phyloP scores from a whole-genome alignment of 2,113 vertebrate species.

The Acinonyx jubatus region DNA sequence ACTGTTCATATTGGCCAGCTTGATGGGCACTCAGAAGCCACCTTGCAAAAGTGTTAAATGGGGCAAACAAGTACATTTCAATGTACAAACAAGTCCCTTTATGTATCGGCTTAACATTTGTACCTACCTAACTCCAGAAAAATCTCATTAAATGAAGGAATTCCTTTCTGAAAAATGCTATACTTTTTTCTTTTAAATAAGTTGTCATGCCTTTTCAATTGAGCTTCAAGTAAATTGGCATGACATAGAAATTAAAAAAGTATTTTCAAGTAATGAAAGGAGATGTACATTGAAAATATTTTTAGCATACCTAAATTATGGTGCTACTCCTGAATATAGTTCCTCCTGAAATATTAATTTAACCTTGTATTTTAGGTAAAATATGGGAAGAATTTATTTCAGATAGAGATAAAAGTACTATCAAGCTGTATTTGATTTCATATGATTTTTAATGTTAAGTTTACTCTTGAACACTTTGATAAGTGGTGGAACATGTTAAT shows the following conservation, averaged over 20 bases:
- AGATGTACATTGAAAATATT: not conserved
- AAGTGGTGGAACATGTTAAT: not conserved
- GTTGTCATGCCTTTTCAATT: not conserved
- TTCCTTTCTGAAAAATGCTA: constrained; percentile 24
- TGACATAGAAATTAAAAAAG: not conserved
- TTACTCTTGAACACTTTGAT: constrained; percentile 4
- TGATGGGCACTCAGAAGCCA: not conserved
- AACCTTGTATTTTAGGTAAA: not conserved
- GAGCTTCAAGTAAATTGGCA: not conserved
- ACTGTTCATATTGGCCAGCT: not conserved
- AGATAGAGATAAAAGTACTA: constrained; percentile 16
- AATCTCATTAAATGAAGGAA: constrained; percentile 53
- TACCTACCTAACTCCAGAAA: constrained; percentile 34
- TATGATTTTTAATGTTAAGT: constrained; percentile 4
- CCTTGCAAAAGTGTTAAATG: not conserved
- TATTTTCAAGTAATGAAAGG: not conserved
- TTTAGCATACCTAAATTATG: constrained; percentile 5
- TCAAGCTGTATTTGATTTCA: not conserved
- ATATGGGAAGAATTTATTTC: constrained; percentile 12
- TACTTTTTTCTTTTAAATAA: not conserved
- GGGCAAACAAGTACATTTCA: not conserved
- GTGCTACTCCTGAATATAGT: not conserved
- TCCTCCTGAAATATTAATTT: constrained; percentile 2
- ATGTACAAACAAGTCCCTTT: not conserved
- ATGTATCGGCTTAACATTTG: not conserved